phyloP scores from a whole-genome alignment of 2,113 vertebrate species.

The Sminthopsis crassicaudata region DNA sequence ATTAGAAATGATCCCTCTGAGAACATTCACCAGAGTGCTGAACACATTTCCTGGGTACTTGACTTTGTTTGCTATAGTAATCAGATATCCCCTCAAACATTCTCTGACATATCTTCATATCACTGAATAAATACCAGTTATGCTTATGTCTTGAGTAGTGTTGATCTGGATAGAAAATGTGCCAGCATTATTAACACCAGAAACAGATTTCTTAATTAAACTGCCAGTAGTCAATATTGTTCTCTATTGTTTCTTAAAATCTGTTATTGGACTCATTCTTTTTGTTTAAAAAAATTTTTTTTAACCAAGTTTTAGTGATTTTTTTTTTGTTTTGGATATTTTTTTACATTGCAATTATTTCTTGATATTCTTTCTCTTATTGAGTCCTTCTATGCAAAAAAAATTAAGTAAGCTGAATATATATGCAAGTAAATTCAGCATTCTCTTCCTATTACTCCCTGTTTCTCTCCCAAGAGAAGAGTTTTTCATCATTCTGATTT shows the following conservation, averaged over 20 bases:
- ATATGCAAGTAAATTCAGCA: not conserved
- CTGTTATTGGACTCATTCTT: not conserved
- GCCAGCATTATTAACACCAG: not conserved
- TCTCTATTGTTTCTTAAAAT: constrained; percentile 27
- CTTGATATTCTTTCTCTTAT: not conserved
- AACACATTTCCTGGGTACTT: not conserved
- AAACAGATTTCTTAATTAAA: constrained; percentile 10
- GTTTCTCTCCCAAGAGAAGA: not conserved
- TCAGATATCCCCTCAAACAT: not conserved
- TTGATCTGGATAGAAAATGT: not conserved
- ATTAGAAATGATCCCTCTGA: constrained; percentile 10
- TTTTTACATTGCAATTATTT: not conserved
- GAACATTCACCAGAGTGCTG: not conserved
- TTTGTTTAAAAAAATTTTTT: not conserved
- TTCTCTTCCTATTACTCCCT: not conserved
- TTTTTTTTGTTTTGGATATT: not conserved
- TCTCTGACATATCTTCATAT: not conserved
- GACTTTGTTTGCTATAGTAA: constrained; percentile 19
- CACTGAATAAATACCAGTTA: not conserved
- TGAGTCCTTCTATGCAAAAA: not conserved
- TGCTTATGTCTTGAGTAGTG: not conserved
- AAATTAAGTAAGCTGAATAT: not conserved
- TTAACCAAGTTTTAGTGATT: not conserved
- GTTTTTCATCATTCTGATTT: not conserved
- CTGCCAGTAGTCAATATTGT: not conserved